phyloP scores from a whole-genome alignment of 1,140 invertebrate genomes.

The Chlorops oryzae region DNA sequence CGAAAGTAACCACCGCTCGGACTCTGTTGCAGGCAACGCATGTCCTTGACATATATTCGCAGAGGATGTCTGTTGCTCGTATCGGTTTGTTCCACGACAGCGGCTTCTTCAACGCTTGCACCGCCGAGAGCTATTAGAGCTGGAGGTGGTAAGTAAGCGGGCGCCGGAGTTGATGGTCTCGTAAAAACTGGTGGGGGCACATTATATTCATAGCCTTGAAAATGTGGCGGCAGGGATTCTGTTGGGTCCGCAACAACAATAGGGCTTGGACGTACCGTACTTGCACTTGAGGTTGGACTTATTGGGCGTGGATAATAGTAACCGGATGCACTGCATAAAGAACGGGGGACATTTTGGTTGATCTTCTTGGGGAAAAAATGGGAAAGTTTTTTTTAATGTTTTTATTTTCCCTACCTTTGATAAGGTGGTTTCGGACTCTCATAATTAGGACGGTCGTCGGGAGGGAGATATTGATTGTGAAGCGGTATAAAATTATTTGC shows the following conservation, averaged over 20 bases:
- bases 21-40: conserved; percentile 34
- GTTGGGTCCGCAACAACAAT: conserved; percentile 27
- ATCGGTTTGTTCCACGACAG: conserved; percentile 19
- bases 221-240: neutral
- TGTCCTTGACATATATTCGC: conserved; percentile 34
- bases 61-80: conserved; percentile 10
- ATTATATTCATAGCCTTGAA: conserved; percentile 36
- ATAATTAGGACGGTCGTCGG: conserved; percentile 29
- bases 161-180: conserved; percentile 28
- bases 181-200: conserved; percentile 7
- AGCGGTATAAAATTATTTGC: conserved; percentile 34
- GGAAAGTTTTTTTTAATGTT: neutral
- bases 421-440: conserved; percentile 27
- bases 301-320: conserved; percentile 12
- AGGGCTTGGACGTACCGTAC: conserved; percentile 15
- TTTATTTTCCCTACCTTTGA: conserved; percentile 6
- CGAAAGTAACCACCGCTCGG: conserved; percentile 29
- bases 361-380: neutral
- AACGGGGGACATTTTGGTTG: neutral
- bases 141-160: conserved; percentile 27
- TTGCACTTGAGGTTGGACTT: conserved; percentile 13
- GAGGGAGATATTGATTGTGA: conserved; percentile 31
- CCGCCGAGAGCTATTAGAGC: neutral
- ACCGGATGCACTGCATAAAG: conserved; percentile 17
- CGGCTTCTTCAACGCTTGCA: neutral